Conservation (phyloP, 1,140 invertebrate genomes). For the Wiebesia pumilae region DNA sequence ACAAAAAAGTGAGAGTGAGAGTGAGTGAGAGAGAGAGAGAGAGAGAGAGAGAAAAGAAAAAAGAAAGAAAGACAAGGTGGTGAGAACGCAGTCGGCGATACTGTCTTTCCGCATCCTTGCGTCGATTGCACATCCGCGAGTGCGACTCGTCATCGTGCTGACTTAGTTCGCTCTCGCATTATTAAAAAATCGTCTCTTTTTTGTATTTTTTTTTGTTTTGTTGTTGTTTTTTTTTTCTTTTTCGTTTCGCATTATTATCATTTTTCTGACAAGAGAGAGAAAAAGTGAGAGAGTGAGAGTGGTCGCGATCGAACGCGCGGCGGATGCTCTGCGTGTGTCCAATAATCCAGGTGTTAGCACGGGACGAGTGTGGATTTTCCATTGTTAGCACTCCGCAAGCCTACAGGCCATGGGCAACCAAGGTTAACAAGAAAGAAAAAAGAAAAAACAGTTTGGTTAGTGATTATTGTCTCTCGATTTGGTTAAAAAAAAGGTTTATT, state of each 20-base stretch:
- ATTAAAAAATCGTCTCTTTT: not conserved
- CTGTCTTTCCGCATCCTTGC: constrained; percentile 32
- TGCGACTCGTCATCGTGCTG: not conserved
- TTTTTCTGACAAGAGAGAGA: constrained; percentile 45
- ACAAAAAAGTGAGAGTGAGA: not conserved
- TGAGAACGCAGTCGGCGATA: constrained; percentile 44
- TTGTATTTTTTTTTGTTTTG: not conserved
- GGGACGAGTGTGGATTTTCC: constrained; percentile 73
- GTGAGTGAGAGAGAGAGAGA: not conserved
- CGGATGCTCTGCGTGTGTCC: constrained; percentile 70
- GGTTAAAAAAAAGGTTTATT: constrained; percentile 32
- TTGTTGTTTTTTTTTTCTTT: not conserved
- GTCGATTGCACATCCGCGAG: constrained; percentile 9
- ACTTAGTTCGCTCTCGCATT: not conserved
- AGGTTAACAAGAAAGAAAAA: constrained; percentile 79
- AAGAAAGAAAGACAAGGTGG: constrained; percentile 41
- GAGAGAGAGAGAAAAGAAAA: constrained; percentile 36
- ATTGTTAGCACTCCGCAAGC: constrained; percentile 81
- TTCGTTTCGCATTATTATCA: not conserved
- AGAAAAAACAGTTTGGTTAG: constrained; percentile 80
- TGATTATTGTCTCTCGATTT: constrained; percentile 65
- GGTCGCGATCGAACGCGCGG: constrained; percentile 56
- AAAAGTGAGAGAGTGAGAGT: constrained; percentile 51
- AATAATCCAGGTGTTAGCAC: constrained; percentile 76
- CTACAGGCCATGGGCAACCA: constrained; percentile 79